phyloP scores from a whole-genome alignment of 2,113 vertebrate genomes.

The Alces alces region DNA sequence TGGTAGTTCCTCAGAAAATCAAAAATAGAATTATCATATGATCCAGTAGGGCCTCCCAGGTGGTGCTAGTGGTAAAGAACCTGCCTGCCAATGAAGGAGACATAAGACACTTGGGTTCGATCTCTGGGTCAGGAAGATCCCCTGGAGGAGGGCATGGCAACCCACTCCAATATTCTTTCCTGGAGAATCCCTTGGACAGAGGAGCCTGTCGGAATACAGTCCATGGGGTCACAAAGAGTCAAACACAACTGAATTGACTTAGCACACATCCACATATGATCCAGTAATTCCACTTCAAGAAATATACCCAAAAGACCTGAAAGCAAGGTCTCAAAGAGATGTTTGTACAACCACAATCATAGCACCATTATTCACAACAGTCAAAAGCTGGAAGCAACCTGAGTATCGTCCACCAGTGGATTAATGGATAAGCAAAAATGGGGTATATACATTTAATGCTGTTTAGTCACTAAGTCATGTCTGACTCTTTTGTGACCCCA shows the following conservation, averaged over 20 bases:
- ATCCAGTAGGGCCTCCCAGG: background rate
- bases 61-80: background rate
- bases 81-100: background rate
- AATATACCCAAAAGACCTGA: background rate
- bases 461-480: background rate
- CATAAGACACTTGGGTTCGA: background rate
- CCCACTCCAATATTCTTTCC: background rate
- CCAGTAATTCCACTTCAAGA: background rate
- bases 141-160: background rate
- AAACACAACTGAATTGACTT: background rate
- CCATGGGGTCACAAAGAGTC: background rate
- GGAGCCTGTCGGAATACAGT: background rate
- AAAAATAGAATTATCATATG: background rate
- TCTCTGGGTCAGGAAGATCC: background rate
- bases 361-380: background rate
- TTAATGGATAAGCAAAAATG: background rate
- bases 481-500: background rate
- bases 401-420: background rate
- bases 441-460: background rate
- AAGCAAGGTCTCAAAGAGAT: background rate
- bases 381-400: background rate
- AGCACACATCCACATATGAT: background rate
- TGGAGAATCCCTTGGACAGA: background rate
- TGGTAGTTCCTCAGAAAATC: background rate
- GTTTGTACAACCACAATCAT: background rate